phyloP scores from a whole-genome alignment of 2,113 vertebrate species.

The Bungarus multicinctus region DNA sequence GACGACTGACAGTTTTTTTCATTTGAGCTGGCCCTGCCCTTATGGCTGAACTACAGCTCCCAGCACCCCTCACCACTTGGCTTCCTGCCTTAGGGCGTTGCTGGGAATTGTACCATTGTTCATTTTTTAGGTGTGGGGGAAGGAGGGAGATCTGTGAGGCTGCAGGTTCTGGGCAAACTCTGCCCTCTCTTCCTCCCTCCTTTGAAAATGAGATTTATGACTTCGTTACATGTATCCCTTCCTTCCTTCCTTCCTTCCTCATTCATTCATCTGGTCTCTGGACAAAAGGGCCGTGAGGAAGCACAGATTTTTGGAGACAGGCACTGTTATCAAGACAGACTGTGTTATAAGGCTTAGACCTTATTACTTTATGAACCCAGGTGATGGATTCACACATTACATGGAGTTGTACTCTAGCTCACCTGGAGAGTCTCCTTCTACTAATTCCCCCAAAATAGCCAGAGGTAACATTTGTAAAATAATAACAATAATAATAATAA shows the following conservation, averaged over 20 bases:
- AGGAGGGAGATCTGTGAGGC: not conserved
- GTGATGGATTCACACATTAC: not conserved
- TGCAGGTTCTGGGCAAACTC: not conserved
- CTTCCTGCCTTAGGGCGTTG: not conserved
- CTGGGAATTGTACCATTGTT: not conserved
- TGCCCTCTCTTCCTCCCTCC: not conserved
- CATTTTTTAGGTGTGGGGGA: not conserved
- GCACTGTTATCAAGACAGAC: not conserved
- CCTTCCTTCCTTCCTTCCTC: not conserved
- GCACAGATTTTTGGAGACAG: not conserved
- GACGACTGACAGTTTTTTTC: not conserved
- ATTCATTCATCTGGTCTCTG: not conserved
- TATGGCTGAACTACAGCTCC: not conserved
- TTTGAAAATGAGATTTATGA: not conserved
- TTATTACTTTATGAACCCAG: not conserved
- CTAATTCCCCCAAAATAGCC: not conserved
- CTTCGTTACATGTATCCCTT: not conserved
- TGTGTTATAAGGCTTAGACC: not conserved
- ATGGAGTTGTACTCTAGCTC: not conserved
- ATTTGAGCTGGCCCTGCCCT: not conserved
- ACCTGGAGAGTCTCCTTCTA: not conserved
- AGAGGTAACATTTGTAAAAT: not conserved
- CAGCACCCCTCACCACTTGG: not conserved
- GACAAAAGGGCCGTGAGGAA: not conserved
- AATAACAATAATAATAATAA: too few relatives aligned